Evolutionary conservation across 2,113 vertebrate species (phyloP).

Genomic region (Vicugna pacos): DNA sequence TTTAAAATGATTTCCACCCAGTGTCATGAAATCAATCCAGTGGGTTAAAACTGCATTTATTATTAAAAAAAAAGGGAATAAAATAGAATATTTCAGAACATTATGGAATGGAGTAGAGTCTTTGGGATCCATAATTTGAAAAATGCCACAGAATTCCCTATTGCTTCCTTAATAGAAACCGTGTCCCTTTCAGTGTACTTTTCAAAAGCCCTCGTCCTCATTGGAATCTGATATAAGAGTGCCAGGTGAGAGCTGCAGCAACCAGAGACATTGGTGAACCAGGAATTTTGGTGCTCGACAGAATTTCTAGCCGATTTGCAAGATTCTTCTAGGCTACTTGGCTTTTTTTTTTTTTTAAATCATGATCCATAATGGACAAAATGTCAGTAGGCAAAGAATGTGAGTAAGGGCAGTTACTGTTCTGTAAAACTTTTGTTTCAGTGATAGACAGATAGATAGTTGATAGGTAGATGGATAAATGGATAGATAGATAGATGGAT

Average conservation of each 20-base stretch:
- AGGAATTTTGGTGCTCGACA: background rate
- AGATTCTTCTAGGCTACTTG: background rate
- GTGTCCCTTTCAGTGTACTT: background rate
- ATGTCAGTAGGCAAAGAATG: background rate
- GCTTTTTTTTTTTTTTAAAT: background rate
- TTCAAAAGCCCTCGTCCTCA: background rate
- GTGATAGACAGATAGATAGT: background rate
- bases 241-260: background rate
- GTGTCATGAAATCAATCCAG: background rate
- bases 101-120: background rate
- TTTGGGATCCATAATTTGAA: slow-evolving; percentile 34
- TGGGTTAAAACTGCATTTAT: background rate
- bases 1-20: background rate
- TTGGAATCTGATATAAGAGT: background rate
- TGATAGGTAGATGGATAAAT: background rate
- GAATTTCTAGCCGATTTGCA: background rate
- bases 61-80: background rate
- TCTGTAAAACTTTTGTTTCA: slow-evolving; percentile 28
- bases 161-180: background rate
- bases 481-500: background rate
- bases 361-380: background rate
- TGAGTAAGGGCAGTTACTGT: background rate
- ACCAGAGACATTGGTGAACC: background rate
- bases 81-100: background rate
- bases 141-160: background rate